phyloP scores from a whole-genome alignment of 2,113 vertebrate species.

The Thunnus thynnus region DNA sequence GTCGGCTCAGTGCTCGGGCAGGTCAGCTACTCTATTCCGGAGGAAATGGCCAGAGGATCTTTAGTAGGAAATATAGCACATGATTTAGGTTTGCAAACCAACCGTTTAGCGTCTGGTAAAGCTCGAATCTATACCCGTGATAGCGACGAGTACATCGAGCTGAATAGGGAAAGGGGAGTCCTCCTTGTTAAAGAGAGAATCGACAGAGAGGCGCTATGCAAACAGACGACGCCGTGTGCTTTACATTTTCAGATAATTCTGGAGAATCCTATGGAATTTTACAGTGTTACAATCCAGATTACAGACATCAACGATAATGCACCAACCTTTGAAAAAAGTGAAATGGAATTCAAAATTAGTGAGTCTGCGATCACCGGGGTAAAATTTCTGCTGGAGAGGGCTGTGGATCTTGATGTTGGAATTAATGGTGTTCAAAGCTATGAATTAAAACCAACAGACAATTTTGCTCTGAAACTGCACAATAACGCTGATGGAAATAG shows the following conservation, averaged over 20 bases:
- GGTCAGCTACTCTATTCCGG: conserved; percentile 81
- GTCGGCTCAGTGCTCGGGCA: conserved; percentile 46
- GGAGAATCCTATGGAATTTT: conserved; percentile 84
- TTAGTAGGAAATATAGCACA: conserved; percentile 79
- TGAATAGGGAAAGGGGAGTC: conserved; percentile 70
- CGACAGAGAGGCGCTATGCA: conserved; percentile 83
- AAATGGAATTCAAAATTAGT: conserved; percentile 61
- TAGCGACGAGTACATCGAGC: conserved; percentile 75
- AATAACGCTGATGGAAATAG: conserved; percentile 55
- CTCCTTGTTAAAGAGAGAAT: conserved; percentile 70
- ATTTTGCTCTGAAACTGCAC: conserved; percentile 72
- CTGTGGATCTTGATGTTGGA: conserved; percentile 46
- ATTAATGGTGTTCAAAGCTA: conserved; percentile 78
- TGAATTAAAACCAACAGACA: conserved; percentile 72
- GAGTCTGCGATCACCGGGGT: conserved; percentile 53
- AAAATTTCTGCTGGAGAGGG: conserved; percentile 60
- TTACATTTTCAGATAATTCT: conserved; percentile 83
- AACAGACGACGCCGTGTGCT: conserved; percentile 70
- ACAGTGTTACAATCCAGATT: conserved; percentile 72
- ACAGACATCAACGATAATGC: conserved; percentile 73
- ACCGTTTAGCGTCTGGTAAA: conserved; percentile 66
- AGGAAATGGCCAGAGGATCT: conserved; percentile 82
- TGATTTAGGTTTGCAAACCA: conserved; percentile 80
- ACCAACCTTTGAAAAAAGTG: conserved; percentile 52
- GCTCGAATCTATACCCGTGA: conserved; percentile 78